Evolutionary conservation across 2,113 vertebrate genomes (phyloP), one percentile per base, ranked within the genome.

Genomic region (Mus spicilegus): DNA sequence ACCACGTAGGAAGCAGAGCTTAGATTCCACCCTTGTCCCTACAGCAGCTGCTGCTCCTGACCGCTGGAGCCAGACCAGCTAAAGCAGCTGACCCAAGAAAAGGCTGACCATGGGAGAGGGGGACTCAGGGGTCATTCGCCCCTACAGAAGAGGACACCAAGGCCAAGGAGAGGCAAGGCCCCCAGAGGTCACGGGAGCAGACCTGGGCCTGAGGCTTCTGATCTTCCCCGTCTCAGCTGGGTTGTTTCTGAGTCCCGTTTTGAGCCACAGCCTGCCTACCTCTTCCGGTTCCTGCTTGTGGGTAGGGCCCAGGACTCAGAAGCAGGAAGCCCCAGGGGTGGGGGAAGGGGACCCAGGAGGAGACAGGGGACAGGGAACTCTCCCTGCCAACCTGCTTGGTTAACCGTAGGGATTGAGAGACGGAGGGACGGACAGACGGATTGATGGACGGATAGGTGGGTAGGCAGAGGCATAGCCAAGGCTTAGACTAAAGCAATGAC

Each of bases 241-340:
- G 5, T 17, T 33, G 30, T 67, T 46, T 67, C 42, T 85, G 14
- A 42, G n/a, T 26, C n/a, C 13, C 0, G 16, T 7, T 19, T n/a
- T 9, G 39, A 49, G 42, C 11, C n/a, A 19, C 2, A 7, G 22
- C 63, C 88, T 89, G 88, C 42, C 88, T 73, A 77, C n/a, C 70
- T 33, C 20, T 51, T 46, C 78, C 49, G n/a, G n/a, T 96, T 98
- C 82, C 87, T 94, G 85, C 88, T 72, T 89, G 46, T 10, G 42
- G 76, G 63, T 69, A 33, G n/a, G 36, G 33, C 33, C 6, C 36
- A 13, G 39, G 36, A 46, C 30, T 70, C 46, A 39, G 85, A 95
- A 69, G 70, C 42, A 78, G 84, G 42, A 78, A 95, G 63, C 46
- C 33, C 8, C 24, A 46, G 7, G 11, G 36, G 36, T 9, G 20